Evolutionary conservation across 2,113 vertebrate species (phyloP).

Genomic region (Chamaetylas fuelleborni): DNA sequence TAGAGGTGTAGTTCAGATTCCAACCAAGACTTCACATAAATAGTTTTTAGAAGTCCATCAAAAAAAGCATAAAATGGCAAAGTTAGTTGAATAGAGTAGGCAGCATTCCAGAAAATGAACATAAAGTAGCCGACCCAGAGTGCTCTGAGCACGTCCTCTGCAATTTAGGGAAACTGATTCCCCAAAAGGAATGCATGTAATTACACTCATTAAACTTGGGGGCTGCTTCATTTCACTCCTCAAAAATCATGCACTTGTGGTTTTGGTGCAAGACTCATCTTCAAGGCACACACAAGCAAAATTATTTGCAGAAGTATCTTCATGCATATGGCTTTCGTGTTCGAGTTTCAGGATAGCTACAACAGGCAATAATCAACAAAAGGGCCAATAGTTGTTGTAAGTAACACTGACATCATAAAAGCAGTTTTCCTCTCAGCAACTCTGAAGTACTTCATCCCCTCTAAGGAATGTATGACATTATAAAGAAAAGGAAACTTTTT

Average conservation of each 20-base stretch:
- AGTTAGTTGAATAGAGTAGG: background rate
- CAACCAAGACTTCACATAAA: background rate
- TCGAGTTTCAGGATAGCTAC: background rate
- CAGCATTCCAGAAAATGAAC: constrained; percentile 9
- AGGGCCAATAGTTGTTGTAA: background rate
- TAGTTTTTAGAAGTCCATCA: constrained; percentile 40
- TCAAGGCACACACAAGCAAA: background rate
- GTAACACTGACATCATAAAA: background rate
- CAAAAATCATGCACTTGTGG: background rate
- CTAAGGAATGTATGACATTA: background rate
- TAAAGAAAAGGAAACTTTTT: constrained; percentile 21
- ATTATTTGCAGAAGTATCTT: background rate
- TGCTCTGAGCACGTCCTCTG: background rate
- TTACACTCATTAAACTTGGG: background rate
- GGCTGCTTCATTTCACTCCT: background rate
- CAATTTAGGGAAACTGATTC: background rate
- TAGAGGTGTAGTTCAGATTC: background rate
- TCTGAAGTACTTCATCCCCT: constrained; percentile 8
- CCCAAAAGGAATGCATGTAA: background rate
- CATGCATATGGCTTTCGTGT: background rate
- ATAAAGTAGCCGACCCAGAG: background rate
- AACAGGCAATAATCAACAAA: background rate
- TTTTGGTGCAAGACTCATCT: background rate
- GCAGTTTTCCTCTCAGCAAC: constrained; percentile 8
- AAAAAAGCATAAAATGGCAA: constrained; percentile 37